Base-by-base conservation (phyloP, 2,888 invertebrate species). In the Sisyra nigra region DNA sequence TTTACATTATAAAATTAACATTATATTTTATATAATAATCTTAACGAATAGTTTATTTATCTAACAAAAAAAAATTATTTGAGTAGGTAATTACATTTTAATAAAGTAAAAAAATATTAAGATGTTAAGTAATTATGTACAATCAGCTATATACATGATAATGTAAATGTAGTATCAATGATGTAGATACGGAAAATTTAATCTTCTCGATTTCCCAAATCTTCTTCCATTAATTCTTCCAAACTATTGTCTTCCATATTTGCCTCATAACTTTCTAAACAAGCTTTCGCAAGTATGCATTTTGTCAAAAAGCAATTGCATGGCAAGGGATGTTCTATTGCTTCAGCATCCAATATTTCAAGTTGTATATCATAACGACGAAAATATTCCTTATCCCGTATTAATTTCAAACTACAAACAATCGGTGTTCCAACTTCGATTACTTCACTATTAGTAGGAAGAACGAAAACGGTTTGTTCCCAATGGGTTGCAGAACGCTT, bases 221-320 rank as follows among this genome's bases (percentile, higher is more conserved):
- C 19, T 11, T 18, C 11, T n/a, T 38, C 38, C 8, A 11, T 18
- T 3, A n/a, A n/a, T n/a, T 17, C 19, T 15, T 37, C 37, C 10
- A 17, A n/a, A 5, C 5, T 8, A 29, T 24, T 11, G 3, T 40
- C 40, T 13, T 11, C n/a, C 19, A 9, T n/a, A 3, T 34, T 30
- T 32, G 51, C 50, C 47, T 61, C 59, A 46, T 72, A 68, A 51
- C 71, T 66, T 29, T 67, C 60, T 52, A 80, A 64, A 53, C 73
- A 72, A 18, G 72, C 67, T 51, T 74, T 76, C 4, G 76, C 72
- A 10, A 87, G 64, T 53, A 84, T 80, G 56, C 87, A 87, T 55
- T 79, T 85, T 0, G 83, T 82, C 68, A 78, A 68, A 53, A 79
- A 67, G 57, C 89, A 88, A 9, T 67, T 55, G 54, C 88, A 89